Percentiles rank a stretch among this genome's conserved stretches.
Evolutionary conservation across 2,113 vertebrate species (phyloP).

Genomic region (Chrysemys picta): DNA sequence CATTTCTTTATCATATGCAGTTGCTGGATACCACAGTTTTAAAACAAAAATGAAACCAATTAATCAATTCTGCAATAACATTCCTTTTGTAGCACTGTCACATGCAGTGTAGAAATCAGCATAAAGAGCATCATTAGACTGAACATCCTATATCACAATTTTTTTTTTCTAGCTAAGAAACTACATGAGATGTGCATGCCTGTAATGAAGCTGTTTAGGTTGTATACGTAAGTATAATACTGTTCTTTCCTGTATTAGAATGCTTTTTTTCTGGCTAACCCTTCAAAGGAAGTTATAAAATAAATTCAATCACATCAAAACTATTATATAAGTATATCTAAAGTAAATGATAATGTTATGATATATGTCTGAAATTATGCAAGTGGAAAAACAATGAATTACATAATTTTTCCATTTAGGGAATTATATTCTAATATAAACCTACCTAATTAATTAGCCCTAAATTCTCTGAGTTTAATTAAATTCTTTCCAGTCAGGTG

Average conservation of each 20-base stretch:
- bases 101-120: neutral
- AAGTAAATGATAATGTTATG: neutral
- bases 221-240: neutral
- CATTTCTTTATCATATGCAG: neutral
- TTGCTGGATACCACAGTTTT: neutral
- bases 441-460: slow-evolving; percentile 35
- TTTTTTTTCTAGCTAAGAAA: neutral
- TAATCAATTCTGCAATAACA: neutral
- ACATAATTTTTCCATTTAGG: neutral
- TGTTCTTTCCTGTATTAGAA: neutral
- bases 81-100: no score
- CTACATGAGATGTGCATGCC: neutral
- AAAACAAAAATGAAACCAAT: neutral
- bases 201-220: neutral
- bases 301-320: neutral
- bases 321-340: neutral
- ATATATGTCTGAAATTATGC: neutral
- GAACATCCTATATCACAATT: neutral
- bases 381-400: neutral
- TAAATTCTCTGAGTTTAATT: slow-evolving; percentile 32
- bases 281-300: neutral
- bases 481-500: slow-evolving; percentile 44
- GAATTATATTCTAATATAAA: slow-evolving; percentile 29
- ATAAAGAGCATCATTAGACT: neutral
- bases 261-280: neutral